Evolutionary conservation across 2,888 invertebrate genomes (phyloP).

Genomic region (Trichogramma dendrolimi): DNA sequence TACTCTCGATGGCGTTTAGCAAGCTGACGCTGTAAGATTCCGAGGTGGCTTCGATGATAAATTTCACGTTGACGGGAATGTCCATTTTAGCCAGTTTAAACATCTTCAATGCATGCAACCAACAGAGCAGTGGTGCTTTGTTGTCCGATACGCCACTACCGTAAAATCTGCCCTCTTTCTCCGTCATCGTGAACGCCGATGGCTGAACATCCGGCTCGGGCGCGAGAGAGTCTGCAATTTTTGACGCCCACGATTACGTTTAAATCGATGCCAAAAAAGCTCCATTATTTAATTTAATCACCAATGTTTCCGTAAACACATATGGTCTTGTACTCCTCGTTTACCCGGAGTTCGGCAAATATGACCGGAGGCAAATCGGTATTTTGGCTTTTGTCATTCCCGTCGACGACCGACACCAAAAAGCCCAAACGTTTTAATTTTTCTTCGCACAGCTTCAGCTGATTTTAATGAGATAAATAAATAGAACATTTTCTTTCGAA

Average conservation of each 20-base stretch:
- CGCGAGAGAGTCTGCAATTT: slow-evolving; percentile 25
- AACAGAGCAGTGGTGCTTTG: slow-evolving; percentile 34
- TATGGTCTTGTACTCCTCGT: slow-evolving; percentile 33
- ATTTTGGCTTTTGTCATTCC: slow-evolving; percentile 18
- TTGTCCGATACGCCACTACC: slow-evolving; percentile 32
- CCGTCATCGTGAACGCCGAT: slow-evolving; percentile 25
- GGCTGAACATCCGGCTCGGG: slow-evolving; percentile 6
- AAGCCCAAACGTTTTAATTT: slow-evolving; percentile 32
- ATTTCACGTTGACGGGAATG: slow-evolving; percentile 36
- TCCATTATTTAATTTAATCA: slow-evolving; percentile 16
- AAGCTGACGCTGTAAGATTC: slow-evolving; percentile 31
- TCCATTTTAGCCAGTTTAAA: slow-evolving; percentile 28
- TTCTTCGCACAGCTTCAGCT: slow-evolving; percentile 32
- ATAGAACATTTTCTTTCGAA: neutral
- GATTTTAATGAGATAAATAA: neutral
- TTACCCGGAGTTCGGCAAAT: slow-evolving; percentile 32
- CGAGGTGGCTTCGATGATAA: slow-evolving; percentile 35
- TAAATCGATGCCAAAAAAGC: neutral
- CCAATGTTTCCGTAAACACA: slow-evolving; percentile 37
- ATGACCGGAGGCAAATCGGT: slow-evolving; percentile 32
- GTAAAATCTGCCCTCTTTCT: slow-evolving; percentile 30
- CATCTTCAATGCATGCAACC: slow-evolving; percentile 35
- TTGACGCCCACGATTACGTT: neutral
- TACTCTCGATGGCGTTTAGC: slow-evolving; percentile 26
- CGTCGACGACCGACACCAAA: slow-evolving; percentile 29